Percentiles rank a stretch among this genome's conserved stretches.
phyloP scores from a whole-genome alignment of 2,797 vertebrate genomes.

The Lagodon rhomboides region DNA sequence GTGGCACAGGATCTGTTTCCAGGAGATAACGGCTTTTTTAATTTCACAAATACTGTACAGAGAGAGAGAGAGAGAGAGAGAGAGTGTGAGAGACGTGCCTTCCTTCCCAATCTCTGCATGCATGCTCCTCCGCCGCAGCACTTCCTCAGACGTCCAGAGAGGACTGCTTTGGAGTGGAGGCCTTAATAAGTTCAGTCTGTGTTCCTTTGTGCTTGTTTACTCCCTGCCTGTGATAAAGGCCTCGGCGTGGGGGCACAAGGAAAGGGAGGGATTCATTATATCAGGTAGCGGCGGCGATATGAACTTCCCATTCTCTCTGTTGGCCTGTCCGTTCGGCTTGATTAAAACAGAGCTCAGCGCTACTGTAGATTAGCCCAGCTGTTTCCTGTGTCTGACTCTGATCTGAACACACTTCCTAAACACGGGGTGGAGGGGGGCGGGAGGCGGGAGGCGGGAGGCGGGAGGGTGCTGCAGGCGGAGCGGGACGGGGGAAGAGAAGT shows the following conservation, averaged over 20 bases:
- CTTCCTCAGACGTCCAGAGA: slow-evolving; percentile 70
- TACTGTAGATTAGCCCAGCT: slow-evolving; percentile 84
- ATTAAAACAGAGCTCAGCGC: slow-evolving; percentile 77
- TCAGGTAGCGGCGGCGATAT: slow-evolving; percentile 72
- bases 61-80: slow-evolving; percentile 37
- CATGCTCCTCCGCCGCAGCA: slow-evolving; percentile 41
- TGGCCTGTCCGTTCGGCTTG: slow-evolving; percentile 64
- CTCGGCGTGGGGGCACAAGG: slow-evolving; percentile 65
- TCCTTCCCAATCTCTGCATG: slow-evolving; percentile 71
- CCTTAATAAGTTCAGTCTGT: slow-evolving; percentile 76
- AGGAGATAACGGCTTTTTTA: slow-evolving; percentile 86
- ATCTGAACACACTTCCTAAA: slow-evolving; percentile 77
- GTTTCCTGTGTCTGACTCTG: slow-evolving; percentile 80
- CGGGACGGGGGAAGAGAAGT: slow-evolving; percentile 34
- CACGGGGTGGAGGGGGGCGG: slow-evolving; percentile 1
- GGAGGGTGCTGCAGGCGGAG: slow-evolving; percentile 40
- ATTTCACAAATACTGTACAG: slow-evolving; percentile 82
- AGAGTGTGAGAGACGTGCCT: slow-evolving; percentile 51
- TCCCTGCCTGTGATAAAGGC: slow-evolving; percentile 73
- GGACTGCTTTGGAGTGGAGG: slow-evolving; percentile 62
- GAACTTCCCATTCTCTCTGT: slow-evolving; percentile 77
- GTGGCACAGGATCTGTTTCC: slow-evolving; percentile 87
- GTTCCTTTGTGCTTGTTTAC: slow-evolving; percentile 74
- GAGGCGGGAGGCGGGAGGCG: too few relatives aligned
- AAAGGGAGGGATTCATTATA: slow-evolving; percentile 72